Conservation (phyloP, 2,888 invertebrate genomes). For the Nomada hirtipes region DNA sequence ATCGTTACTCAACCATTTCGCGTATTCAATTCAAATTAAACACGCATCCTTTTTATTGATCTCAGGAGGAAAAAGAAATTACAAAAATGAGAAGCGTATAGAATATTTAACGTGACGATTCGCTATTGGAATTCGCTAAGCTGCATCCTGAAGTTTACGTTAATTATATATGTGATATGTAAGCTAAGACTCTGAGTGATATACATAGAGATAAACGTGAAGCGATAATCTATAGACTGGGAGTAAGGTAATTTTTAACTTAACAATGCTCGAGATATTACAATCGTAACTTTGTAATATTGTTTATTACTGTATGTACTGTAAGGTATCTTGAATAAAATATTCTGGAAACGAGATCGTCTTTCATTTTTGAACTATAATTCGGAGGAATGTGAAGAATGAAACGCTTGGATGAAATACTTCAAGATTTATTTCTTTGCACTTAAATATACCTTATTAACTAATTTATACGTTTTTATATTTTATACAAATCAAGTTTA, state of each 20-base stretch:
- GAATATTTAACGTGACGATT: neutral
- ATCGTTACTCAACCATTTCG: neutral
- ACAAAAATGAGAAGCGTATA: neutral
- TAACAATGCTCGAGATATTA: neutral
- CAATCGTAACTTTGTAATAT: neutral
- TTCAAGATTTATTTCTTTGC: neutral
- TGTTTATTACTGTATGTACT: neutral
- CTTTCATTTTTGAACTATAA: neutral
- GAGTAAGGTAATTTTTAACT: conserved; percentile 10
- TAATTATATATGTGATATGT: conserved; percentile 50
- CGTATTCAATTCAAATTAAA: neutral
- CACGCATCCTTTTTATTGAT: conserved; percentile 3
- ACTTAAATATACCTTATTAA: neutral
- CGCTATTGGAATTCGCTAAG: neutral
- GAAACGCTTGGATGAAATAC: neutral
- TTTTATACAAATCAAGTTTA: neutral
- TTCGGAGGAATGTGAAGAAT: neutral
- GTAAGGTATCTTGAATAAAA: conserved; percentile 21
- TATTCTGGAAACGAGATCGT: neutral
- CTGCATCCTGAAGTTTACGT: conserved; percentile 3
- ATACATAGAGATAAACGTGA: conserved; percentile 6
- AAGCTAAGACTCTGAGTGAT: conserved; percentile 35
- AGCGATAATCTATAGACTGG: conserved; percentile 15
- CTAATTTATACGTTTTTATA: neutral
- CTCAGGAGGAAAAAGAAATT: conserved; percentile 1